Percentiles rank a stretch among this genome's conserved stretches.
These are phyloP conservation scores for Stomatorhinus walkeri DNA, from an alignment of 2,797 vertebrate genomes.

Conservation along the genomic window DNA sequence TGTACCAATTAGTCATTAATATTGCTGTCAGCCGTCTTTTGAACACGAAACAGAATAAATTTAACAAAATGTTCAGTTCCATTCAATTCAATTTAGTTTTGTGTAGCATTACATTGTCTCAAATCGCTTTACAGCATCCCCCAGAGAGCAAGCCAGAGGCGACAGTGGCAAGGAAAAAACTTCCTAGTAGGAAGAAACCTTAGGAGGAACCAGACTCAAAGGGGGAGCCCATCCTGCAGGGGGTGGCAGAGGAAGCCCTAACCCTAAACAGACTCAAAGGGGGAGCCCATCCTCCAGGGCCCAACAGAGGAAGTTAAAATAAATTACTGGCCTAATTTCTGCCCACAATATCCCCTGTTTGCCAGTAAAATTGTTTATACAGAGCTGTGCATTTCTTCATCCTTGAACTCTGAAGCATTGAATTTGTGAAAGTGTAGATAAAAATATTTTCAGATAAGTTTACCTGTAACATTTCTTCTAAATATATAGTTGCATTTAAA, in stretches of 20 bases:
- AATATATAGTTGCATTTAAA: not conserved
- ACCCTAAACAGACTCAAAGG: not conserved
- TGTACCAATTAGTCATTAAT: slow-evolving; percentile 20
- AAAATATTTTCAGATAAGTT: not conserved
- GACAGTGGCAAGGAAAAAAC: not conserved
- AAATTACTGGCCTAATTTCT: slow-evolving; percentile 17
- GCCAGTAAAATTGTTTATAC: not conserved
- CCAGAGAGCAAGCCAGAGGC: not conserved
- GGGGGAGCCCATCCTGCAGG: not conserved
- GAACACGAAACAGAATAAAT: slow-evolving; percentile 14
- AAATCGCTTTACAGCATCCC: not conserved
- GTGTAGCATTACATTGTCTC: not conserved
- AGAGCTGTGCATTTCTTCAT: not conserved
- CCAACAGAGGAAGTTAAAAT: not conserved
- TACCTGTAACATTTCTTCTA: not conserved
- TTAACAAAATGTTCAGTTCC: slow-evolving; percentile 18
- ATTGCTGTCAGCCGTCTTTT: slow-evolving; percentile 12
- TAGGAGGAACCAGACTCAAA: not conserved
- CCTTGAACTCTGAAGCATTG: not conserved
- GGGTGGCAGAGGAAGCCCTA: not conserved
- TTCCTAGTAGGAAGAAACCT: not conserved
- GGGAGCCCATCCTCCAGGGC: not conserved
- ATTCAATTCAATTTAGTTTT: not conserved
- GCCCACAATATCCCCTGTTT: not conserved
- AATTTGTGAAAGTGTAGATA: not conserved